These are phyloP conservation scores for Chaetodon trifascialis DNA, from an alignment of 2,113 vertebrate genomes.

Conservation along the genomic window DNA sequence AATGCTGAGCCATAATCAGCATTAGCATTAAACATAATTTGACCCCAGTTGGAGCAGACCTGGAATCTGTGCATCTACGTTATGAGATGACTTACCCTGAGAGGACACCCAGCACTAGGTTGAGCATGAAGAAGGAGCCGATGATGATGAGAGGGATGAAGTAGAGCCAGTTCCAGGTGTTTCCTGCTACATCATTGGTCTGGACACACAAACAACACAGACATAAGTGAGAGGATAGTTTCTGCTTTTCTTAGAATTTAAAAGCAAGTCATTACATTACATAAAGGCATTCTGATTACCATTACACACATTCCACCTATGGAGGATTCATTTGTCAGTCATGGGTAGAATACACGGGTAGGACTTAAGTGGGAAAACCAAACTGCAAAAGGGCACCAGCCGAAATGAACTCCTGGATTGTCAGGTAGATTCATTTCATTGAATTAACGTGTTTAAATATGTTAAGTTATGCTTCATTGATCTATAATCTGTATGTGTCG, in stretches of 20 bases:
- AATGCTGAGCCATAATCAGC: background rate
- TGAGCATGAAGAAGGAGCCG: slow-evolving; percentile 98
- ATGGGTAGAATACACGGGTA: too few relatives aligned
- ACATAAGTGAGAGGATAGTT: background rate
- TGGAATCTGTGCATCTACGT: background rate
- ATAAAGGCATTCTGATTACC: too few relatives aligned
- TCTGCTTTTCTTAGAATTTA: background rate
- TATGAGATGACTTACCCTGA: slow-evolving; percentile 89
- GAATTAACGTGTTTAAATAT: too few relatives aligned
- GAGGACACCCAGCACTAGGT: slow-evolving; percentile 94
- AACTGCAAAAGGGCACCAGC: too few relatives aligned
- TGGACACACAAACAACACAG: slow-evolving; percentile 64
- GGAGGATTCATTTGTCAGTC: background rate
- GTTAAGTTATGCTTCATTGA: too few relatives aligned
- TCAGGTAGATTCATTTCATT: too few relatives aligned
- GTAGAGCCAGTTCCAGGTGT: slow-evolving; percentile 96
- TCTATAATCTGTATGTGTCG: too few relatives aligned
- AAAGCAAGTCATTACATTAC: background rate
- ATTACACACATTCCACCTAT: background rate
- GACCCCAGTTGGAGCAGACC: background rate
- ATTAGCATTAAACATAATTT: background rate
- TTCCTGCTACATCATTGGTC: slow-evolving; percentile 93
- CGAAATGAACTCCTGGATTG: too few relatives aligned
- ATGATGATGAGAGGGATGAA: slow-evolving; percentile 98
- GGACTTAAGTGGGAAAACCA: too few relatives aligned